These are phyloP conservation scores for Acestrorhynchus altus DNA, from an alignment of 2,797 vertebrate genomes.

Conservation along the genomic window DNA sequence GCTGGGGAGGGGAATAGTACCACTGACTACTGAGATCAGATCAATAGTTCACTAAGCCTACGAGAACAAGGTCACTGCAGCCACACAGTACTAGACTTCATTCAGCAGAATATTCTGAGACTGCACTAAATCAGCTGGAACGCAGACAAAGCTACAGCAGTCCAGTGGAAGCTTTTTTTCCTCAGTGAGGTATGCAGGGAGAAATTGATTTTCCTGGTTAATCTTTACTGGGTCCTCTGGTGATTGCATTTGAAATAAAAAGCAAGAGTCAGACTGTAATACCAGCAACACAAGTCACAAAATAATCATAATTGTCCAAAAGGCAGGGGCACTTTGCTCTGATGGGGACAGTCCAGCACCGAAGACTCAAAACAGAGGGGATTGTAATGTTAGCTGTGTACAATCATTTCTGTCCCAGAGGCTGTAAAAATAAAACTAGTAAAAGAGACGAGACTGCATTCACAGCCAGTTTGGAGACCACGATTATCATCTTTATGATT, in stretches of 20 bases:
- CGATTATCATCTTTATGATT: too few species aligned
- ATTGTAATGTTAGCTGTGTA: too few species aligned
- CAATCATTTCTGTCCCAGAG: too few species aligned
- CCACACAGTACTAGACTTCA: not conserved
- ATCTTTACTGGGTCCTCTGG: slow-evolving; percentile 81
- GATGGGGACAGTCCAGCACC: too few species aligned
- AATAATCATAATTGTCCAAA: slow-evolving; percentile 4
- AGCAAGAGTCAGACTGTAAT: slow-evolving; percentile 13
- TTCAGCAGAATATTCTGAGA: not conserved
- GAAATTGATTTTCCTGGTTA: slow-evolving; percentile 77
- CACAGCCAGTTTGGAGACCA: too few species aligned
- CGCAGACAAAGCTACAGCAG: slow-evolving; percentile 45
- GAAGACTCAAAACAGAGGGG: too few species aligned
- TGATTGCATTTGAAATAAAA: slow-evolving; percentile 57
- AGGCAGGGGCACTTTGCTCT: not conserved
- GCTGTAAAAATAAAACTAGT: too few species aligned
- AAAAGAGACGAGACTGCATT: too few species aligned
- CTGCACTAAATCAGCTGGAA: slow-evolving; percentile 43
- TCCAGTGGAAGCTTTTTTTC: slow-evolving; percentile 56
- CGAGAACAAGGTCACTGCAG: not conserved
- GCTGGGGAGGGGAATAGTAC: not conserved
- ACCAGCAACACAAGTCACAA: not conserved
- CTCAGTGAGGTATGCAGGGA: slow-evolving; percentile 67
- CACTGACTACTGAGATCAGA: slow-evolving; percentile 1
- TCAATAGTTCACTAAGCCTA: slow-evolving; percentile 27